Percentiles rank a stretch among this genome's conserved stretches.
Evolutionary conservation across 2,797 vertebrate species (phyloP).

Genomic region (Pelobates cultripes): DNA sequence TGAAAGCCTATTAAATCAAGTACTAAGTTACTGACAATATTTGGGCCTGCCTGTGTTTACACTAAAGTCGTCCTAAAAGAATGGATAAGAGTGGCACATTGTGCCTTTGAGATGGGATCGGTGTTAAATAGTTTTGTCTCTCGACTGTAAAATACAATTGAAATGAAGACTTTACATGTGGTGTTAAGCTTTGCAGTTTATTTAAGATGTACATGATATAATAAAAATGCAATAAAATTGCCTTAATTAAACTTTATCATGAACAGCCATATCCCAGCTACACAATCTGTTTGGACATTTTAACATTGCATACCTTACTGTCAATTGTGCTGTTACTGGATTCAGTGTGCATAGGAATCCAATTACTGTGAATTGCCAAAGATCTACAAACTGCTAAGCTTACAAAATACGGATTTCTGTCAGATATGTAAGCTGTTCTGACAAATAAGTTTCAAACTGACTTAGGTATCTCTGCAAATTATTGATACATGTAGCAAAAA

Average conservation of each 20-base stretch:
- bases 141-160: too few species aligned
- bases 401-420: not conserved
- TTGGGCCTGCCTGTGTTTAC: too few species aligned
- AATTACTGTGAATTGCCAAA: not conserved
- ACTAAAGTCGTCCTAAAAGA: too few species aligned
- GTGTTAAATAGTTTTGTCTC: too few species aligned
- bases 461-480: not conserved
- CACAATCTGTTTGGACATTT: not conserved
- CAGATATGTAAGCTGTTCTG: not conserved
- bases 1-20: too few species aligned
- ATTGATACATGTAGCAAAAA: too few species aligned
- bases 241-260: not conserved
- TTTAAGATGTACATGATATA: not conserved
- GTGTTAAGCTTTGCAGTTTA: too few species aligned
- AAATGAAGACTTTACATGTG: too few species aligned
- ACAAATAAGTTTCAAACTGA: not conserved
- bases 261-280: not conserved
- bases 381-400: not conserved
- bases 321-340: not conserved
- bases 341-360: not conserved
- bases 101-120: too few species aligned
- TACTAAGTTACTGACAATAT: too few species aligned
- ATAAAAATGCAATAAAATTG: not conserved
- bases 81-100: too few species aligned
- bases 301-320: not conserved